Evolutionary conservation across 2,113 vertebrate species (phyloP).

Genomic region (Micronycteris hirsuta): DNA sequence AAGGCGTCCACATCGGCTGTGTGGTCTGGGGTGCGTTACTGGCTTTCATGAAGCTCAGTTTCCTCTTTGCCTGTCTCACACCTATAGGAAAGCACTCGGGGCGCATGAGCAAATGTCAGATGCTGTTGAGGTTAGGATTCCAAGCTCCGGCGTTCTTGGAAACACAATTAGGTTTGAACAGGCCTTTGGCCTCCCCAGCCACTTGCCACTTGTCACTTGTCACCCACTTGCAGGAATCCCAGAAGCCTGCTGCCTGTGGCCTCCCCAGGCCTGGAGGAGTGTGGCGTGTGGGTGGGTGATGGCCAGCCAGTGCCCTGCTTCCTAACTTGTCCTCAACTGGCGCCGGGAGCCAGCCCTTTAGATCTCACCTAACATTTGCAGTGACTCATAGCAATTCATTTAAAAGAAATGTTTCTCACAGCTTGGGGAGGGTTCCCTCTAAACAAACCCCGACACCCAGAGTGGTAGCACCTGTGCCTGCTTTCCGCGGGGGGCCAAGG

Average conservation of each 20-base stretch:
- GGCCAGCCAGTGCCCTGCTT: neutral
- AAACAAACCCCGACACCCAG: neutral
- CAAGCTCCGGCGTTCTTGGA: neutral
- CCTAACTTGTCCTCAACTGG: neutral
- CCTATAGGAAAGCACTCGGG: neutral
- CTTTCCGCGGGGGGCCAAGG: neutral
- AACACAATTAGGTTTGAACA: neutral
- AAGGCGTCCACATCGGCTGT: rapidly evolving
- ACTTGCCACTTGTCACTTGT: neutral
- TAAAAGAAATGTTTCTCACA: neutral
- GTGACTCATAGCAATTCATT: neutral
- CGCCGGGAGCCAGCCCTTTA: neutral
- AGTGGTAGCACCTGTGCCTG: neutral
- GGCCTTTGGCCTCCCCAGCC: neutral
- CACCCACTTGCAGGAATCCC: neutral
- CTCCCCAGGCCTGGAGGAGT: neutral
- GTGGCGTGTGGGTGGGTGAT: neutral
- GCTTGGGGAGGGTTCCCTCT: neutral
- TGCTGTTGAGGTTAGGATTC: neutral
- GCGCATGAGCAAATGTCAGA: neutral
- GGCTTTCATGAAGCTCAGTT: neutral
- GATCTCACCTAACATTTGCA: neutral
- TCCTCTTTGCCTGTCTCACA: neutral
- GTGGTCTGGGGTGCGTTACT: neutral
- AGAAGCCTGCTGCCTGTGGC: neutral